These are phyloP conservation scores for Lepus americanus DNA, from an alignment of 2,113 vertebrate genomes.

Conservation along the genomic window DNA sequence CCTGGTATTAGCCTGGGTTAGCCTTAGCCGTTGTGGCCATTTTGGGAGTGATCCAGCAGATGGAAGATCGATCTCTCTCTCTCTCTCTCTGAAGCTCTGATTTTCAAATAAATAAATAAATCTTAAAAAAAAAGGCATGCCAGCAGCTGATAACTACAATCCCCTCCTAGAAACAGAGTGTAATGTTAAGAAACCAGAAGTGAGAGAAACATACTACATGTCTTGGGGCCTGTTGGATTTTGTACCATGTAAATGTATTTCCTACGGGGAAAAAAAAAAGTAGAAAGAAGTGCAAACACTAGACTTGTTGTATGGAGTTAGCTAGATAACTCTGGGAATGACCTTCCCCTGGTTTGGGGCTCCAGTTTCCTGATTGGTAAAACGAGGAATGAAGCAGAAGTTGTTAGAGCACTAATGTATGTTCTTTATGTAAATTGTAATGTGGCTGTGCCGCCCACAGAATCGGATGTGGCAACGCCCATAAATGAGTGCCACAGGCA, in stretches of 20 bases:
- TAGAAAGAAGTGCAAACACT: background rate
- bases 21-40: too few species aligned
- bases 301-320: background rate
- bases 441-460: background rate
- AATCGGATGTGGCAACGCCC: background rate
- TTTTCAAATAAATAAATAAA: too few species aligned
- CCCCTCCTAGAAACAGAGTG: background rate
- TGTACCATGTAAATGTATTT: background rate
- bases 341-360: background rate
- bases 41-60: too few species aligned
- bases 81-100: too few species aligned
- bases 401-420: background rate
- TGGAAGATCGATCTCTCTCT: too few species aligned
- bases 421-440: background rate
- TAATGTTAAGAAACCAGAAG: background rate
- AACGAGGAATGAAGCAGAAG: background rate
- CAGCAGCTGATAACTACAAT: background rate
- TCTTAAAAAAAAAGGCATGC: too few species aligned
- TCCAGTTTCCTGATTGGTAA: background rate
- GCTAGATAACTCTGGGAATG: background rate
- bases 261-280: background rate
- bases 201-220: background rate
- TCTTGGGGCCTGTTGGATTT: background rate
- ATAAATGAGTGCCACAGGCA: background rate
- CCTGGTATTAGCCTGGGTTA: too few species aligned